A percentile compares a stretch with the other conserved stretches of the same genome.
These are phyloP conservation scores for Callosobruchus maculatus DNA, from an alignment of 2,888 invertebrate species.

Conservation along the genomic window DNA sequence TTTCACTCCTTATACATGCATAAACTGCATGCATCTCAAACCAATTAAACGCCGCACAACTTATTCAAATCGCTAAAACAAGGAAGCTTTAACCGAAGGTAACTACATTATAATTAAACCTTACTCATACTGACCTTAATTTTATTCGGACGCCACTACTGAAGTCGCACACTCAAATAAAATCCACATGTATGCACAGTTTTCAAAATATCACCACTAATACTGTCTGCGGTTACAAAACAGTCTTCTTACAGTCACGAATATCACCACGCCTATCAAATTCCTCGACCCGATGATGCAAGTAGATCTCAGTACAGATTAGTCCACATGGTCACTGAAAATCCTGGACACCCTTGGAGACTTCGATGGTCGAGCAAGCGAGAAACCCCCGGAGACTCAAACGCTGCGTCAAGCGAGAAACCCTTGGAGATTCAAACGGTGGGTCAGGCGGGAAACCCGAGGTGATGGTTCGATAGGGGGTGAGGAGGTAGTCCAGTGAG, in stretches of 20 bases:
- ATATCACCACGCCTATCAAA: neutral
- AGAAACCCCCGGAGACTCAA: constrained; percentile 15
- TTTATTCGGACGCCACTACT: neutral
- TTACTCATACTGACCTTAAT: neutral
- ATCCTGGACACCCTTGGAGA: neutral
- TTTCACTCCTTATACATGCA: neutral
- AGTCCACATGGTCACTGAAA: neutral
- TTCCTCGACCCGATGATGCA: neutral
- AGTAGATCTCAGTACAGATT: neutral
- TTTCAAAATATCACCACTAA: neutral
- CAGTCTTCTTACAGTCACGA: neutral
- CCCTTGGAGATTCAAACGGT: constrained; percentile 10
- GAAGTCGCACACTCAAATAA: neutral
- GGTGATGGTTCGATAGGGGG: neutral
- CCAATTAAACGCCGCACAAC: neutral
- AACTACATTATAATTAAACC: neutral
- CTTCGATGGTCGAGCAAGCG: neutral
- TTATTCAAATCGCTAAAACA: neutral
- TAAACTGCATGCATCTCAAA: neutral
- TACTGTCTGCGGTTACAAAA: neutral
- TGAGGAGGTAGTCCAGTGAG: neutral
- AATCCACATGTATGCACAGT: neutral
- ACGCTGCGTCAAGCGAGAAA: constrained; percentile 20
- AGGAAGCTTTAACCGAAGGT: neutral
- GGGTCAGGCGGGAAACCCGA: neutral